Evolutionary conservation across 1,140 invertebrate species (phyloP), one percentile per base, ranked within the genome.

Genomic region (Drosophila micromelanica): DNA sequence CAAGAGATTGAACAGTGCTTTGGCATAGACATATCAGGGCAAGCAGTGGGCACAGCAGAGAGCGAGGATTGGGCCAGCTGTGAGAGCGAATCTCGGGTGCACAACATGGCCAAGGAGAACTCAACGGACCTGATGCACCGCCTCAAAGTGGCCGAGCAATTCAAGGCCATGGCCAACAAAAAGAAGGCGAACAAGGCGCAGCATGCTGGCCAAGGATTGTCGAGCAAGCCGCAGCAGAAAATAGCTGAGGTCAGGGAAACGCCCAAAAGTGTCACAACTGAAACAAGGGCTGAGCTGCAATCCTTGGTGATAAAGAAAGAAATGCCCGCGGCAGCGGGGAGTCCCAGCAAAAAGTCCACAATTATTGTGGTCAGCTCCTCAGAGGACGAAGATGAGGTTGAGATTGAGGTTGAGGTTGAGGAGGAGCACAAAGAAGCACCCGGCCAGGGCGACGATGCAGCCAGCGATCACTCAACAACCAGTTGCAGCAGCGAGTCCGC

Each of bases 1-100:
- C 65, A 86, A 32, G 87, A 91, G 49, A 91, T 91, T 35, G 75
- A 78, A 59, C 77, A 91, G 35, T 87, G 84, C n/a, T 84, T 91
- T 7, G 84, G 90, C 43, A 67, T 80, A 15, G 51, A 89, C 5
- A 59, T 84, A 42, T 42, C 49, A 49, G 40, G 15, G 1, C 40
- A 9, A 4, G 48, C 23, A 15, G 0, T 7, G 6, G 15, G 8
- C 15, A 42, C 40, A 38, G 17, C 17, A 32, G 45, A 20, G 35
- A 30, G 5, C 12, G 12, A 60, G 11, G 9, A 11, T 3, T 35
- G 23, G n/a, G 13, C 7, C 3, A 27, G 6, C n/a, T 9, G 32
- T 27, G 15, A 32, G n/a, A 20, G 9, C 8, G 13, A 30, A 51
- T 3, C 27, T 13, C 7, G 7, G 1, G 15, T 2, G 2, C 30